A percentile compares a stretch with the other conserved stretches of the same genome.
Evolutionary conservation across 2,888 invertebrate species (phyloP).

Genomic region (Drymonia ruficornis): DNA sequence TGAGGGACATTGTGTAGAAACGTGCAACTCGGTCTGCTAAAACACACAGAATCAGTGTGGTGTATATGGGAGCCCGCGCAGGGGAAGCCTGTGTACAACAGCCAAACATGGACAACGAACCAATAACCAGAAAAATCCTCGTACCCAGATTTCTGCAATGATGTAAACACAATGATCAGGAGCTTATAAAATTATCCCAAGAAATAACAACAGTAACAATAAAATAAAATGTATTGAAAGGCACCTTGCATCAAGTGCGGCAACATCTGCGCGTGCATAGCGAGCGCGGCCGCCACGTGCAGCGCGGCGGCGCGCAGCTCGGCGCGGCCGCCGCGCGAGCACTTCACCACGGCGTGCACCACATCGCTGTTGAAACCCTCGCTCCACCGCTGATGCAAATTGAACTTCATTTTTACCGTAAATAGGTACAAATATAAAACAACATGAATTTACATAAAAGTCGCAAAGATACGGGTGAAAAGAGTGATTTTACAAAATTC

Average conservation of each 20-base stretch:
- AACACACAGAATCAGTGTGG: not conserved
- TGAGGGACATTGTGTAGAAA: no score
- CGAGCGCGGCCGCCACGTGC: conserved; percentile 58
- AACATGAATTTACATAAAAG: no score
- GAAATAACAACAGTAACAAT: not conserved
- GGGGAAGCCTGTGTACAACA: no score
- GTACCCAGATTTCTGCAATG: no score
- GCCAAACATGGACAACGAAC: no score
- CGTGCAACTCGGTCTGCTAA: no score
- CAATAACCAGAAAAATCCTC: no score
- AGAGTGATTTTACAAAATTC: no score
- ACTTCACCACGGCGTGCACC: conserved; percentile 46
- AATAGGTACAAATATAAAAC: not conserved
- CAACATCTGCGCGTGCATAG: conserved; percentile 60
- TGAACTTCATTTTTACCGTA: not conserved
- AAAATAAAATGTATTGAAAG: not conserved
- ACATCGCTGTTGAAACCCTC: conserved; percentile 60
- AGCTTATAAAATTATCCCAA: not conserved
- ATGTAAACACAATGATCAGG: no score
- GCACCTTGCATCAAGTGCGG: conserved; percentile 70
- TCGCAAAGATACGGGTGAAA: no score
- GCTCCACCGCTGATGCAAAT: conserved; percentile 64
- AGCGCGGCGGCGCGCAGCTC: conserved; percentile 66
- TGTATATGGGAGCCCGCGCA: no score
- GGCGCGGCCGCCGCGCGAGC: conserved; percentile 46